phyloP scores from a whole-genome alignment of 1,140 invertebrate genomes.

The Akabosia matsudoensis region DNA sequence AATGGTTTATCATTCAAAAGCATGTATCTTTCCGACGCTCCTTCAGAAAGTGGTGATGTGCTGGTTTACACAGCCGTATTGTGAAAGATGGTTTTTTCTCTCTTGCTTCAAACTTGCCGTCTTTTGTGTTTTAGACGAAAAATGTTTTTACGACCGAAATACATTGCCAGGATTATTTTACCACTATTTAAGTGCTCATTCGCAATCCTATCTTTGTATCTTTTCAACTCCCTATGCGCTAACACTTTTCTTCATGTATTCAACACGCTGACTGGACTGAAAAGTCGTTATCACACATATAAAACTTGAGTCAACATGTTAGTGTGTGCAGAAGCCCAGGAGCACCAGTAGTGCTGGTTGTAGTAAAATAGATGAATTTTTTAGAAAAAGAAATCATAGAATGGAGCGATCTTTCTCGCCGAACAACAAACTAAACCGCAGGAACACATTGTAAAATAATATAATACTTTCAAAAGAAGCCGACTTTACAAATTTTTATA shows the following conservation, averaged over 20 bases:
- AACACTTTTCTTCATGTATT: not conserved
- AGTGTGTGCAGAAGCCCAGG: not conserved
- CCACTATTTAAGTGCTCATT: slow-evolving; percentile 1
- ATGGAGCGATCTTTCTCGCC: not conserved
- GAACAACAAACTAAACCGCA: slow-evolving; percentile 1
- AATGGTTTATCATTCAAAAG: slow-evolving; percentile 21
- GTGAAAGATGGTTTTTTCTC: not conserved
- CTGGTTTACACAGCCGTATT: not conserved
- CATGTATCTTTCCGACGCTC: not conserved
- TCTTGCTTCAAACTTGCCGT: not conserved
- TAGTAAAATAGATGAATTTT: not conserved
- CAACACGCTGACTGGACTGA: not conserved
- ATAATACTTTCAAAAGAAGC: slow-evolving; percentile 13
- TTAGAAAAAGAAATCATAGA: no score
- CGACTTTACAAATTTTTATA: slow-evolving; percentile 19
- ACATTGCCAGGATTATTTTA: slow-evolving; percentile 13
- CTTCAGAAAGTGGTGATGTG: not conserved
- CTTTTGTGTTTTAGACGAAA: not conserved
- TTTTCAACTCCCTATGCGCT: not conserved
- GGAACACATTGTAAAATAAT: slow-evolving; percentile 10
- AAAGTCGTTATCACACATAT: not conserved
- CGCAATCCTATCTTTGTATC: not conserved
- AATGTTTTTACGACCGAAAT: not conserved
- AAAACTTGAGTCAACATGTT: not conserved
- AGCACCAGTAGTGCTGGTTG: not conserved